phyloP scores from a whole-genome alignment of 92 coral and sea anemone genomes.

The Bergia puertoricense region DNA sequence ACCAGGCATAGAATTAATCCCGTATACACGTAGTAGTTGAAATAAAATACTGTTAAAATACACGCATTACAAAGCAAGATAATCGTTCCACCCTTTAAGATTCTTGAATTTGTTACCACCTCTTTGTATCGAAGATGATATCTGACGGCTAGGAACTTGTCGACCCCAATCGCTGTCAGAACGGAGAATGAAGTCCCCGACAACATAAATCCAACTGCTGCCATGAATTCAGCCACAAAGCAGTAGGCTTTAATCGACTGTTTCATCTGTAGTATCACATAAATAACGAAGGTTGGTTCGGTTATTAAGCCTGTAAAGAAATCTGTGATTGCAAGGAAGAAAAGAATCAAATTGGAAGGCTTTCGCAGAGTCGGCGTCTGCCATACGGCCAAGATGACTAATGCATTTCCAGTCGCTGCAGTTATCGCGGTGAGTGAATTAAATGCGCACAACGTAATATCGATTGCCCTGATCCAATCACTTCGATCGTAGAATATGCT shows the following conservation, averaged over 20 bases:
- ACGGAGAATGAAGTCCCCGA: conserved; percentile 37
- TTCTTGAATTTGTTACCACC: conserved; percentile 10
- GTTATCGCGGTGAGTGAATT: conserved; percentile 8
- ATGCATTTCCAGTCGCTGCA: conserved; percentile 29
- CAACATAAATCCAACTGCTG: conserved; percentile 34
- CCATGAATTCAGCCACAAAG: conserved; percentile 34
- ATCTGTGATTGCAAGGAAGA: conserved; percentile 47
- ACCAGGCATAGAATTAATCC: conserved; percentile 15
- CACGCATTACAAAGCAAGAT: conserved; percentile 6
- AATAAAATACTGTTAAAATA: conserved; percentile 22
- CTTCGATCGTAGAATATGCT: conserved; percentile 22
- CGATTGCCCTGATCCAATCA: conserved; percentile 25
- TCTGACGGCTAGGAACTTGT: conserved; percentile 17
- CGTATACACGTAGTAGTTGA: conserved; percentile 20
- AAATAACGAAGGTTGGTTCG: conserved; percentile 28
- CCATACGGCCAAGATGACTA: conserved; percentile 17
- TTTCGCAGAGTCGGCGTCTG: conserved; percentile 24
- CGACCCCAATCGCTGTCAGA: conserved; percentile 4
- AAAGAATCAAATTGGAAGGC: conserved; percentile 62
- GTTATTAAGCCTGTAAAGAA: conserved; percentile 25
- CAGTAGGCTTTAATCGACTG: conserved; percentile 13
- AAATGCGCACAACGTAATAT: conserved; percentile 3
- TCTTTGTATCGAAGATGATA: conserved; percentile 31
- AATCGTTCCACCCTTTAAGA: not conserved
- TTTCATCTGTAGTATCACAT: conserved; percentile 24